phyloP scores from a whole-genome alignment of 2,797 vertebrate genomes.

The Chrosomus eos region DNA sequence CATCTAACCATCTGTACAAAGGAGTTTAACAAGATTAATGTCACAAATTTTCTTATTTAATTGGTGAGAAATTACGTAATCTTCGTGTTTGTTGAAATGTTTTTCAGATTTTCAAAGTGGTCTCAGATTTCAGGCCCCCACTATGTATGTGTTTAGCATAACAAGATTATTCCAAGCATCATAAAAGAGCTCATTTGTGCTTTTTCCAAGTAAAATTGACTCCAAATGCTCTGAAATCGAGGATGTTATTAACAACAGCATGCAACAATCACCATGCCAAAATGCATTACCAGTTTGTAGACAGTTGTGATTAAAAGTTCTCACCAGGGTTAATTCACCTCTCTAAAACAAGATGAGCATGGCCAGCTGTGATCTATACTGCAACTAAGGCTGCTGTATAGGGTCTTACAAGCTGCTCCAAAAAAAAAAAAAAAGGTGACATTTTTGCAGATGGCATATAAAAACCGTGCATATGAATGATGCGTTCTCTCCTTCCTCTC shows the following conservation, averaged over 20 bases:
- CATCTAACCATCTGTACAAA: neutral
- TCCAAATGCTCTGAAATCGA: neutral
- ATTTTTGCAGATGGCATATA: neutral
- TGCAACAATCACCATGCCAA: neutral
- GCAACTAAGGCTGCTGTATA: neutral
- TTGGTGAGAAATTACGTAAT: neutral
- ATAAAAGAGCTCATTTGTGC: neutral
- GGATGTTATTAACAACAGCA: constrained; percentile 3
- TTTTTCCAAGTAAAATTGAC: neutral
- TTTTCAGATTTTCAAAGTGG: neutral
- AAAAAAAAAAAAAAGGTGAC: neutral
- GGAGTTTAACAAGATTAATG: neutral
- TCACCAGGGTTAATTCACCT: neutral
- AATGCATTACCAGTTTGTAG: neutral
- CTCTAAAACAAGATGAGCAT: neutral
- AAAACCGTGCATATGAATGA: neutral
- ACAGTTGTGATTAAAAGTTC: neutral
- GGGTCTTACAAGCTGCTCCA: constrained; percentile 15
- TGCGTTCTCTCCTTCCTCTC: too few species aligned
- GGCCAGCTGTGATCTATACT: constrained; percentile 33
- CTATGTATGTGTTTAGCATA: neutral
- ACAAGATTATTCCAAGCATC: neutral
- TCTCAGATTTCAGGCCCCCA: neutral
- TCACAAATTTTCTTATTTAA: neutral
- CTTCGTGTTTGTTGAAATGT: neutral